Evolutionary conservation across 2,888 invertebrate genomes (phyloP), one percentile per base, ranked within the genome.

Genomic region (Nasonovia ribisnigri): DNA sequence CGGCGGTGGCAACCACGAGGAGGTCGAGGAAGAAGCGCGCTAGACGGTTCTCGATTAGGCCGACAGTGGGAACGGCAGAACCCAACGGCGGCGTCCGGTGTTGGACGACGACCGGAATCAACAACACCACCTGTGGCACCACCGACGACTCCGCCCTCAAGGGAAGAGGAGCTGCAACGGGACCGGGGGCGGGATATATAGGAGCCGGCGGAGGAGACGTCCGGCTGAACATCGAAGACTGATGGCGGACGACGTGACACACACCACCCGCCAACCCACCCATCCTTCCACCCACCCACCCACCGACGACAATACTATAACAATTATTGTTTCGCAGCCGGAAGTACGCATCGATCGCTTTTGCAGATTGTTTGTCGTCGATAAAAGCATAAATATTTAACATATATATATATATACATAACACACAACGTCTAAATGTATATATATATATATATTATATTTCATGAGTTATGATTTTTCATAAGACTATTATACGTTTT

Each of bases 221-320:
- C 48, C 93, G 93, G n/a, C 42, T 93, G n/a, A 42, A 90, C n/a
- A 93, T 93, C 60, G 93, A 93, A 93, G 93, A 93, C 93, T 93
- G 93, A 92, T n/a, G 16, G 24, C 5, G 20, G 54, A 36, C 46
- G 29, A 24, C 5, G 54, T 54, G 24, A 54, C 54, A 24, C 54
- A 24, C 54, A 20, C 54, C 54, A 4, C 16, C n/a, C n/a, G 16
- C 36, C 16, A 5, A n/a, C 67, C 67, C 67, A 67, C 6, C 67
- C 20, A 51, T 51, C 20, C 51, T 6, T 8, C 29, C 29, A 60
- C 29, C n/a, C 29, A n/a, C n/a, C 67, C 67, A 67, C 16, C 46
- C 46, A 46, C 46, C 46, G 67, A 67, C n/a, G 36, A 67, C 20
- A 36, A 67, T 36, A 77, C 36, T 36, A 77, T 77, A 77, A 77